Base-by-base conservation (phyloP, 2,113 vertebrate genomes). In the Oreochromis tanganicae region DNA sequence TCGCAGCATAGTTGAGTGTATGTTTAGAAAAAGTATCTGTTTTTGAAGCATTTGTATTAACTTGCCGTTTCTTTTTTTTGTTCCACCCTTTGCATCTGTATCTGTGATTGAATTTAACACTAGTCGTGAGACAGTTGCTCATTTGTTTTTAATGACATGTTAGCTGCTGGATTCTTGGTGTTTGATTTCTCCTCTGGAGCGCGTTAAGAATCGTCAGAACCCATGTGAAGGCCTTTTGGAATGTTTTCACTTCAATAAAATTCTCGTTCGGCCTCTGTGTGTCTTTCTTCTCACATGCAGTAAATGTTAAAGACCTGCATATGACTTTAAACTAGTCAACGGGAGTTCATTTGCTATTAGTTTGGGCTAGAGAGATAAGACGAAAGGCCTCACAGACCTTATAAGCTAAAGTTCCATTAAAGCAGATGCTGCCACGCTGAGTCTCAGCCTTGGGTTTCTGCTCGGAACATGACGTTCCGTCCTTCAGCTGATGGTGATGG, bases 171-270 rank as follows among this genome's bases (percentile, higher is more conserved):
- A 50, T 19, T 50, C n/a, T 41, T 10, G 19, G 29, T 82, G 38
- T 1, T 59, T 81, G 41, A 54, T 75, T 66, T 46, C 46, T 55
- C 11, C 14, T 59, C 19, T 79, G 34, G 4, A 16, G 38, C 16
- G 4, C 4, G 43, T 78, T 12, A 32, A 3, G 24, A 36, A 52
- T 52, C 48, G 9, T 85, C 55, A 29, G 13, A 38, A 6, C 2
- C 9, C n/a, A 38, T 19, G 27, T 50, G 14, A 27, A 55, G 4
- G 27, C 71, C 17, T 24, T 48, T 78, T 52, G 17, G 46, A 68
- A 66, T 87, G 34, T 71, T 43, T 84, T 82, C 27, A 24, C 48
- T 59, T 91, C 8, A 92, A 85, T 92, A 93, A 93, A 92, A 50
- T 85, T 63, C 10, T 86, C 48, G 13, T n/a, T 85, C 27, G 27